Conservation (phyloP, 2,888 invertebrate genomes). For the Masnerella sp. region DNA sequence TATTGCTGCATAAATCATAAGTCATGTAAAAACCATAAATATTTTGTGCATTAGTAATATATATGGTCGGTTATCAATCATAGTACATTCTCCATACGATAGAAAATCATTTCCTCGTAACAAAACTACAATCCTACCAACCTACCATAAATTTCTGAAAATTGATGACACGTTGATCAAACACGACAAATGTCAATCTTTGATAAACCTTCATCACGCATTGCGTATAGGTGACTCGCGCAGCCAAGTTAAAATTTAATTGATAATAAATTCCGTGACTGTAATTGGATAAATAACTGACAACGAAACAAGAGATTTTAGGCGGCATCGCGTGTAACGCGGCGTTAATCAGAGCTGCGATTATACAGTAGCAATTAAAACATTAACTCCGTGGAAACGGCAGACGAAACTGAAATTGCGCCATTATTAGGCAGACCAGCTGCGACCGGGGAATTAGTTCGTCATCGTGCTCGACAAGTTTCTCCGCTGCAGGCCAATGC, state of each 20-base stretch:
- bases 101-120: too few relatives aligned
- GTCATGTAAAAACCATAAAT: too few relatives aligned
- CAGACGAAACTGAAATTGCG: conserved; percentile 22
- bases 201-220: neutral
- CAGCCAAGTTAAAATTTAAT: conserved; percentile 20
- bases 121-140: too few relatives aligned
- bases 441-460: conserved; percentile 35
- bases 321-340: conserved; percentile 7
- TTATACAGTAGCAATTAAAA: conserved; percentile 35
- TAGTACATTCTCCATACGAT: too few relatives aligned
- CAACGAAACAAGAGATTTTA: conserved; percentile 5
- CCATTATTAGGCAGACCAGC: conserved; percentile 35
- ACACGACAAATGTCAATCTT: conserved; percentile 24
- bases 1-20: too few relatives aligned
- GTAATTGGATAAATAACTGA: conserved; percentile 40
- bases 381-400: conserved; percentile 20
- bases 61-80: too few relatives aligned
- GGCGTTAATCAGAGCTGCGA: conserved; percentile 25
- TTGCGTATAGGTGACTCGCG: neutral
- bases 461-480: conserved; percentile 31
- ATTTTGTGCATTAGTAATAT: too few relatives aligned
- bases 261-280: conserved; percentile 23
- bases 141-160: too few relatives aligned
- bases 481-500: conserved; percentile 3
- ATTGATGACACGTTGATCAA: conserved; percentile 19